Conservation (phyloP, 2,797 vertebrate genomes). For the Lophotriccus pileatus region DNA sequence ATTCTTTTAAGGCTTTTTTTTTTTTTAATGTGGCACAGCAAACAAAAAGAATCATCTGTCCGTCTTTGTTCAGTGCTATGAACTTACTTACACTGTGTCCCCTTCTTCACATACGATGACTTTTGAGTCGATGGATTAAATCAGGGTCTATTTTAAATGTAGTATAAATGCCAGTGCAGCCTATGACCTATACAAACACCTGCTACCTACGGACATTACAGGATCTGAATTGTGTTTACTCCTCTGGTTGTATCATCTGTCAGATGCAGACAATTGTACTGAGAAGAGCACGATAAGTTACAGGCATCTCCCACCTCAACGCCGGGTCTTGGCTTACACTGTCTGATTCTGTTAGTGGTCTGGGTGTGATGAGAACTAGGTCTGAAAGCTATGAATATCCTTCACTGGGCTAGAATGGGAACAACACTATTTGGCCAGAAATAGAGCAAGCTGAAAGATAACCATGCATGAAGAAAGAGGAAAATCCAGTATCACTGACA, state of each 20-base stretch:
- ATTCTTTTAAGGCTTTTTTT: background rate
- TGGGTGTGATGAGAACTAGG: background rate
- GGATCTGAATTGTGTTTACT: background rate
- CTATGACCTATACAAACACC: background rate
- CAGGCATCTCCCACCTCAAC: background rate
- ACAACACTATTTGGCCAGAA: background rate
- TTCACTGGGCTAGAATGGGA: background rate
- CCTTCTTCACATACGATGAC: background rate
- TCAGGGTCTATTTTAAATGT: background rate
- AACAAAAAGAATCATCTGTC: background rate
- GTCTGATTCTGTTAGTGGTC: background rate
- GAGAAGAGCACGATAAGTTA: background rate
- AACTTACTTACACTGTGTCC: background rate
- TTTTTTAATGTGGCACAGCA: background rate
- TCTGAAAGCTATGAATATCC: conserved; percentile 17
- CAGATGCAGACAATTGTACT: background rate
- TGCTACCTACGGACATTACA: background rate
- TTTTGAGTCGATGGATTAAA: background rate
- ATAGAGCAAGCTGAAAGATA: background rate
- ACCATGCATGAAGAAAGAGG: background rate
- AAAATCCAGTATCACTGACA: background rate
- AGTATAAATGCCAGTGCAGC: background rate
- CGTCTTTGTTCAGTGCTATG: background rate
- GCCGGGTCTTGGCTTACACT: background rate
- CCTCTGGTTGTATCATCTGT: background rate